Base-by-base conservation (phyloP, 2,888 invertebrate species). In the Cephonodes hylas region DNA sequence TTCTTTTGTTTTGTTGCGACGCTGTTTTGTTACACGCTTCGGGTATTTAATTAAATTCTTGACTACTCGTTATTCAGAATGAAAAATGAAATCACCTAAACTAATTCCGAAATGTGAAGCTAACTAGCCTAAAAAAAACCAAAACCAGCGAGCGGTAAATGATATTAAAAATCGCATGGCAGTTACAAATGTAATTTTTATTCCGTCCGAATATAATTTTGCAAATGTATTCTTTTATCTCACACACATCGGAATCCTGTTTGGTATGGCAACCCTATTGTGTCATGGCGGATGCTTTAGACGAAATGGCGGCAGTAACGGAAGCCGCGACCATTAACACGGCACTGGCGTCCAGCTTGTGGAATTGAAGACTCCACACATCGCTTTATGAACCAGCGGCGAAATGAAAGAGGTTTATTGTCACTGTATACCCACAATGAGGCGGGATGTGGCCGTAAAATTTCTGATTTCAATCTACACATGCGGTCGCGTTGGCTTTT, bases 321-420 rank as follows among this genome's bases (percentile, higher is more conserved):
- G 38, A 48, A 34, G 34, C 46, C 20, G 27, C 31, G 42, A 38
- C 42, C 48, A 42, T 60, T 60, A 48, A 20, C 46, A 22, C 25
- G 3, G 22, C 15, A 7, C 27, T n/a, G 8, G 22, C 18, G 59
- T 34, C 46, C 22, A 38, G 48, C 22, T n/a, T n/a, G n/a, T 46
- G 45, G 23, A 22, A 46, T 13, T 46, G 22, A 22, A 46, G 22
- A 46, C 45, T 46, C 23, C 48, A 53, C 48, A 61, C 56, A 20
- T n/a, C 60, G 38, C 46, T 77, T 79, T 78, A 77, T 74, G 73
- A 69, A 66, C 68, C 66, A 61, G 59, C 71, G 64, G 69, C 68
- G 67, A 66, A 76, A 75, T 69, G 71, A 71, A 72, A 64, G 66
- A 67, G 64, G 69, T 77, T 76, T 77, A 77, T 76, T 74, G 72